A percentile compares a stretch with the other conserved stretches of the same genome.
phyloP scores from a whole-genome alignment of 2,113 vertebrate species.

The Clarias macrocephalus region DNA sequence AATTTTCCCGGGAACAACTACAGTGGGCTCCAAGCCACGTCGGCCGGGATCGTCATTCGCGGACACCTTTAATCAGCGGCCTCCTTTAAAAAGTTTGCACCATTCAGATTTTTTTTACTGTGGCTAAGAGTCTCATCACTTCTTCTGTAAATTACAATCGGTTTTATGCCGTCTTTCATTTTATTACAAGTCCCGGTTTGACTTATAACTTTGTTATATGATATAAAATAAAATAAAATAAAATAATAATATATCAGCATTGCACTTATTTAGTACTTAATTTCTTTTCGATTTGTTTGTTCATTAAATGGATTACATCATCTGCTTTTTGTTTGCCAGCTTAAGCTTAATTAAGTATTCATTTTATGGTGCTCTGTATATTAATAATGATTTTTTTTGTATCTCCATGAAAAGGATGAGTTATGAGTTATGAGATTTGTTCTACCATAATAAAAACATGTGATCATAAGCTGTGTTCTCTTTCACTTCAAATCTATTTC shows the following conservation, averaged over 20 bases:
- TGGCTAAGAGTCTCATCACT: no score
- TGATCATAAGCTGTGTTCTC: conserved; percentile 15
- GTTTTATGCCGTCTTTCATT: no score
- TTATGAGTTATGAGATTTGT: neutral
- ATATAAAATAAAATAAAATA: neutral
- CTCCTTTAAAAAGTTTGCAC: no score
- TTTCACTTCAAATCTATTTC: conserved; percentile 1
- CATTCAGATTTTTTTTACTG: no score
- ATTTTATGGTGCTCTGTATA: conserved; percentile 11
- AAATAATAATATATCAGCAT: neutral
- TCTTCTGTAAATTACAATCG: no score
- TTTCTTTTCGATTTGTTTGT: neutral
- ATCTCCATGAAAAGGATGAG: neutral
- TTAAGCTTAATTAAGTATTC: neutral
- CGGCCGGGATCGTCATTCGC: no score
- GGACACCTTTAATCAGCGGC: no score
- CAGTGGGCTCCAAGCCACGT: no score
- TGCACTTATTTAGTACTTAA: neutral
- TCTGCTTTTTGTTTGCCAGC: neutral
- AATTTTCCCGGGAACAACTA: no score
- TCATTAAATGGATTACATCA: neutral
- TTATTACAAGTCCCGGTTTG: no score
- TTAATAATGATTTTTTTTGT: neutral
- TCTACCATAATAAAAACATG: conserved; percentile 9
- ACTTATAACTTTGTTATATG: neutral